phyloP scores from a whole-genome alignment of 2,888 invertebrate genomes.

The Leucozona laternaria region DNA sequence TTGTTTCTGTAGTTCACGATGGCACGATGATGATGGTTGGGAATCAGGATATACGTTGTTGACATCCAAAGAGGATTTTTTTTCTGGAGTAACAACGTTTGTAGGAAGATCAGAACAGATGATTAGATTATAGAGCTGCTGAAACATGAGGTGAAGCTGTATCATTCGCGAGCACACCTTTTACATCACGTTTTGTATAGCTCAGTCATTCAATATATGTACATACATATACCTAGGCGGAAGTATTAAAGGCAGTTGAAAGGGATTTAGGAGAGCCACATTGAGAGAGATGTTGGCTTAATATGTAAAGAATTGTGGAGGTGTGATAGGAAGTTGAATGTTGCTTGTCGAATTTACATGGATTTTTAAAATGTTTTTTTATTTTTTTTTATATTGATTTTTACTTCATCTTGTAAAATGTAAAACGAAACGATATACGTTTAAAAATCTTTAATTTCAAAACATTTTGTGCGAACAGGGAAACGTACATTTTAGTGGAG shows the following conservation, averaged over 20 bases:
- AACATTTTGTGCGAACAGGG: too few relatives aligned
- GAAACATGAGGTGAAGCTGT: constrained; percentile 10
- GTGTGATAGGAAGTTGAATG: background rate
- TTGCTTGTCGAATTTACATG: background rate
- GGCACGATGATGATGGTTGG: constrained; percentile 10
- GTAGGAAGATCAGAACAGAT: constrained; percentile 26
- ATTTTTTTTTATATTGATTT: too few relatives aligned
- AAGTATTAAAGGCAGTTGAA: constrained; percentile 20
- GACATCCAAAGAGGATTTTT: constrained; percentile 27
- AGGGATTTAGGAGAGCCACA: background rate
- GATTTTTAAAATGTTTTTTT: background rate
- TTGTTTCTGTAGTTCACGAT: constrained; percentile 7
- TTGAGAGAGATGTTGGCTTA: background rate
- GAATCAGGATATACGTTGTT: constrained; percentile 24
- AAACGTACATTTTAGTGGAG: too few relatives aligned
- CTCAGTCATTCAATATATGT: background rate
- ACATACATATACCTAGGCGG: background rate
- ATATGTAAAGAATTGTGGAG: background rate
- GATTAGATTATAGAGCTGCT: constrained; percentile 38
- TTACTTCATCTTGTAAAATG: too few relatives aligned
- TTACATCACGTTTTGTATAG: constrained; percentile 2
- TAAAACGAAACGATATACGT: too few relatives aligned
- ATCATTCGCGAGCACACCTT: constrained; percentile 36
- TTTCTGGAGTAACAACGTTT: background rate
- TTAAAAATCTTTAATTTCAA: too few relatives aligned